phyloP scores from a whole-genome alignment of 1,140 invertebrate species.

The Drosophila pachea region DNA sequence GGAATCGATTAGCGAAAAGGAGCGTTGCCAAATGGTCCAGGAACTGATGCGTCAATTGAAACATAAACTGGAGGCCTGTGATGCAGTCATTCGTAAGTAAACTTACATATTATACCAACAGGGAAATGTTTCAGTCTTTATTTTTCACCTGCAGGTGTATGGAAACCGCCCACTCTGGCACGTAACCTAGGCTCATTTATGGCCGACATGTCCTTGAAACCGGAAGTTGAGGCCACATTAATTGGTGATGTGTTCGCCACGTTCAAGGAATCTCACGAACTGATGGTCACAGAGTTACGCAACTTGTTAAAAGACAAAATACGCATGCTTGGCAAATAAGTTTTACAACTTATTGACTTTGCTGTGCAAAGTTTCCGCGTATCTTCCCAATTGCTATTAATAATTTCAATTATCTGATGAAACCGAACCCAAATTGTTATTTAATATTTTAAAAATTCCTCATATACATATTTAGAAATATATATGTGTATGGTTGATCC shows the following conservation, averaged over 20 bases:
- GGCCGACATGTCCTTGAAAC: slow-evolving; percentile 76
- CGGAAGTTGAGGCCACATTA: slow-evolving; percentile 70
- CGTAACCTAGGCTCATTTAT: slow-evolving; percentile 72
- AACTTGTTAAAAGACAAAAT: slow-evolving; percentile 78
- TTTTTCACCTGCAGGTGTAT: slow-evolving; percentile 45
- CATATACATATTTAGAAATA: slow-evolving; percentile 2
- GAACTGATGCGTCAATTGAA: slow-evolving; percentile 75
- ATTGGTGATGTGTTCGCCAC: slow-evolving; percentile 72
- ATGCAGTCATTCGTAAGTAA: slow-evolving; percentile 65
- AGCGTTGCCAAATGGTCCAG: slow-evolving; percentile 64
- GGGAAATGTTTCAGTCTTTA: neutral
- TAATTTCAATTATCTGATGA: slow-evolving; percentile 19
- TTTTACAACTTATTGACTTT: slow-evolving; percentile 30
- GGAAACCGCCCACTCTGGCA: slow-evolving; percentile 67
- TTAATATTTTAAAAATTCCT: slow-evolving; percentile 62
- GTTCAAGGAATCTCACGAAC: slow-evolving; percentile 75
- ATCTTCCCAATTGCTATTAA: slow-evolving; percentile 2
- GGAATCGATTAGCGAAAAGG: slow-evolving; percentile 70
- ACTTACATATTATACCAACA: neutral
- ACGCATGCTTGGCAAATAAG: slow-evolving; percentile 70
- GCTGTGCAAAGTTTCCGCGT: slow-evolving; percentile 56
- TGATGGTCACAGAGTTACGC: slow-evolving; percentile 71
- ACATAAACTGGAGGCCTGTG: slow-evolving; percentile 66
- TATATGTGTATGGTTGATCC: slow-evolving; percentile 5
- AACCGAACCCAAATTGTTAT: slow-evolving; percentile 58